phyloP scores from a whole-genome alignment of 2,113 vertebrate species.

The Phaethornis superciliosus region DNA sequence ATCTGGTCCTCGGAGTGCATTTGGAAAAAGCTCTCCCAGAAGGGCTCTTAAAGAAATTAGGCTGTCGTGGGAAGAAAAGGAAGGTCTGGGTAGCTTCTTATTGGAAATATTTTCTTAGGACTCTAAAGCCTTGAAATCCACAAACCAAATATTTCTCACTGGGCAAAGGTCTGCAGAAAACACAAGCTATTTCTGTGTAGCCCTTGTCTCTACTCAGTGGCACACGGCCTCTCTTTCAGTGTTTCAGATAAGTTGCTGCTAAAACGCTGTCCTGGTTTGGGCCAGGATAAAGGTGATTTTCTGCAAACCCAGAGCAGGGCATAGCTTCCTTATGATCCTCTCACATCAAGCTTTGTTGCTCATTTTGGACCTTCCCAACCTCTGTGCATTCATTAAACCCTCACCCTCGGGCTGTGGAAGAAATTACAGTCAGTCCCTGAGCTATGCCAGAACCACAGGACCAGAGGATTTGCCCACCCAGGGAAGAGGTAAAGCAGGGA shows the following conservation, averaged over 20 bases:
- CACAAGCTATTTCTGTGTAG: neutral
- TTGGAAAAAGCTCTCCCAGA: constrained; percentile 35
- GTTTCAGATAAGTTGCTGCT: neutral
- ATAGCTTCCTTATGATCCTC: neutral
- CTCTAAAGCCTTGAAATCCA: constrained; percentile 34
- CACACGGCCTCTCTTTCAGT: neutral
- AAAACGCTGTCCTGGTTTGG: neutral
- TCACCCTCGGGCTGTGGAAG: neutral
- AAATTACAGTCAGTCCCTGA: rapidly evolving
- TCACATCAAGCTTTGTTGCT: rapidly evolving
- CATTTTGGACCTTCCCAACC: neutral
- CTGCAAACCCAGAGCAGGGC: rapidly evolving
- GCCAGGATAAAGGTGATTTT: too few species aligned
- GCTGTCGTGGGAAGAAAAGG: constrained; percentile 52
- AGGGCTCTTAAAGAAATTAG: constrained; percentile 44
- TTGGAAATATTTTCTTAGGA: constrained; percentile 40
- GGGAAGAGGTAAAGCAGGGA: neutral
- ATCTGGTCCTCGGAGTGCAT: neutral
- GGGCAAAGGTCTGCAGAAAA: constrained; percentile 12
- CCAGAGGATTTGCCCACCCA: neutral
- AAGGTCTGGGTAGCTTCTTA: constrained; percentile 28
- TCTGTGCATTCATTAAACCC: neutral
- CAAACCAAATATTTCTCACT: constrained; percentile 30
- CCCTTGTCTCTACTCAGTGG: neutral
- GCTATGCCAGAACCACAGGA: neutral